Conservation (phyloP, 2,113 vertebrate species). For the Hylia prasina region DNA sequence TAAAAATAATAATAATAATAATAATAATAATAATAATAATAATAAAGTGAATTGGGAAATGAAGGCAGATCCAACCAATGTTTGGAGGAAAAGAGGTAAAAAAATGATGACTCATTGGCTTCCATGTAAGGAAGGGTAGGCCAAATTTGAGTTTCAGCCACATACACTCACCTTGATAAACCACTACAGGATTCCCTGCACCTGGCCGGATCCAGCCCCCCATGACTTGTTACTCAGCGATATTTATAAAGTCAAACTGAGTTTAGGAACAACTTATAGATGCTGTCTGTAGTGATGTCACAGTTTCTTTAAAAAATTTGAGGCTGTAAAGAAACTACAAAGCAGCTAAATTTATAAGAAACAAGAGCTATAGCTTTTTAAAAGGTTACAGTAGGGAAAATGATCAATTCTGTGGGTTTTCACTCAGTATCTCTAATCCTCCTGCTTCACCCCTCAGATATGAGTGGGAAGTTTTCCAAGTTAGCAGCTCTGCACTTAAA, state of each 20-base stretch:
- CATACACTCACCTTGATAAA: not conserved
- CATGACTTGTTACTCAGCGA: not conserved
- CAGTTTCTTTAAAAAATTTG: not conserved
- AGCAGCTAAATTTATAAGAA: not conserved
- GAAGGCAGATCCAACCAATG: not conserved
- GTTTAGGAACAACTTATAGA: not conserved
- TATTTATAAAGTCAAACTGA: not conserved
- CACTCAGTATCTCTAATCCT: not conserved
- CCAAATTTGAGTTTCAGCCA: not conserved
- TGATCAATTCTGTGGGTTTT: not conserved
- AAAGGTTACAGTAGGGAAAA: not conserved
- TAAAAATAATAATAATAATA: no score
- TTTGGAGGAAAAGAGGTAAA: not conserved
- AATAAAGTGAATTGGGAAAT: accelerated
- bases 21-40: no score
- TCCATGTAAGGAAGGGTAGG: not conserved
- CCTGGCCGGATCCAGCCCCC: not conserved
- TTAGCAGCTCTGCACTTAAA: not conserved
- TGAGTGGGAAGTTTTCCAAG: not conserved
- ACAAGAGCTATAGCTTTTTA: not conserved
- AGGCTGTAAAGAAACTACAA: not conserved
- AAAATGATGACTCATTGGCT: not conserved
- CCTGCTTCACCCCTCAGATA: not conserved
- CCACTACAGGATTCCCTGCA: not conserved
- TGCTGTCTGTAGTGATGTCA: not conserved